Evolutionary conservation across 2,888 invertebrate species (phyloP).

Genomic region (Ectropis crepuscularia): DNA sequence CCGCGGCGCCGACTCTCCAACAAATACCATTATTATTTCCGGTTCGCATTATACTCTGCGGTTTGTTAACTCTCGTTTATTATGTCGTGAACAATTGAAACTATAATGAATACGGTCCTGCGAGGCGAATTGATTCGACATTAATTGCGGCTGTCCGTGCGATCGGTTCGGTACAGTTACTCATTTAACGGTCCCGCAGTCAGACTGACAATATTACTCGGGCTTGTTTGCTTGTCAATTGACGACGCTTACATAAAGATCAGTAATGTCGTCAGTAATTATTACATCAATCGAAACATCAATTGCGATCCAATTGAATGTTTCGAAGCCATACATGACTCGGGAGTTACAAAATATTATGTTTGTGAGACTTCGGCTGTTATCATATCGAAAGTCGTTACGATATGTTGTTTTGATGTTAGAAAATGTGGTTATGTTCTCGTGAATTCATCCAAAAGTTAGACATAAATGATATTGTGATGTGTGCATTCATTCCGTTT

Average conservation of each 20-base stretch:
- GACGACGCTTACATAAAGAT: slow-evolving; percentile 43
- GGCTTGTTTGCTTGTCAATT: slow-evolving; percentile 53
- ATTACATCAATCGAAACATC: slow-evolving; percentile 44
- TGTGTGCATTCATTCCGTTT: too few relatives aligned
- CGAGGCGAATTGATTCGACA: slow-evolving; percentile 74
- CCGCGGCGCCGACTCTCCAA: slow-evolving; percentile 71
- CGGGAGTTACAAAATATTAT: too few relatives aligned
- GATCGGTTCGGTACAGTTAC: slow-evolving; percentile 63
- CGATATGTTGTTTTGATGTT: too few relatives aligned
- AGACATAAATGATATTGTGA: too few relatives aligned
- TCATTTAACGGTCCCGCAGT: slow-evolving; percentile 67
- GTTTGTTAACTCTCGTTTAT: slow-evolving; percentile 75
- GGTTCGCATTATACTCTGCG: slow-evolving; percentile 73
- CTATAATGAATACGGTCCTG: slow-evolving; percentile 64
- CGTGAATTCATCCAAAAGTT: too few relatives aligned
- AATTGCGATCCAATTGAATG: slow-evolving; percentile 46
- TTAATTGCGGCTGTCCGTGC: slow-evolving; percentile 69
- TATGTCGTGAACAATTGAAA: slow-evolving; percentile 76
- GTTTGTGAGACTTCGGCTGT: too few relatives aligned
- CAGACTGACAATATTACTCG: slow-evolving; percentile 52
- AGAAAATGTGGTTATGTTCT: too few relatives aligned
- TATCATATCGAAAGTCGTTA: too few relatives aligned
- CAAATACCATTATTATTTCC: slow-evolving; percentile 82
- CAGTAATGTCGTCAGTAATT: slow-evolving; percentile 34
- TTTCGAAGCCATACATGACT: slow-evolving; percentile 26